A percentile compares a stretch with the other conserved stretches of the same genome.
Evolutionary conservation across 2,113 vertebrate genomes (phyloP).

Genomic region (Xiphias gladius): DNA sequence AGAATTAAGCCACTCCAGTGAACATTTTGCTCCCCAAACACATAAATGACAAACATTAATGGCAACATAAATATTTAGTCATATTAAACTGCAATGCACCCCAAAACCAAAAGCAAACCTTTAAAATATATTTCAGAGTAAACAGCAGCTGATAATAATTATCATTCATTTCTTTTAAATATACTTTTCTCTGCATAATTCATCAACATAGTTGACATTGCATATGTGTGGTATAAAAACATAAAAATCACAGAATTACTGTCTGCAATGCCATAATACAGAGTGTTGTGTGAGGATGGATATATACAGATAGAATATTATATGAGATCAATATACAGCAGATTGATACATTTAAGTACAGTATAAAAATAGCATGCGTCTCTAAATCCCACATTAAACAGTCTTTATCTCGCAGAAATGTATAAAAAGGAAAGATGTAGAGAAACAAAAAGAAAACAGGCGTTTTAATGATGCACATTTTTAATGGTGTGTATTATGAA

Average conservation of each 20-base stretch:
- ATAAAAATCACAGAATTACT: slow-evolving; percentile 68
- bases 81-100: slow-evolving; percentile 28
- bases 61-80: slow-evolving; percentile 40
- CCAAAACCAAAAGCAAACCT: slow-evolving; percentile 49
- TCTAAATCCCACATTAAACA: slow-evolving; percentile 59
- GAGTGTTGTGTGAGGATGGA: slow-evolving; percentile 25
- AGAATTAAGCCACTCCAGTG: slow-evolving; percentile 33
- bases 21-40: slow-evolving; percentile 9
- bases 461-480: slow-evolving; percentile 5
- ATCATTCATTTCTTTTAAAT: slow-evolving; percentile 60
- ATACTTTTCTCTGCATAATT: slow-evolving; percentile 45
- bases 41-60: slow-evolving; percentile 20
- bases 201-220: slow-evolving; percentile 56
- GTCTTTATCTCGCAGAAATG: slow-evolving; percentile 49
- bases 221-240: slow-evolving; percentile 75
- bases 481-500: slow-evolving; percentile 12
- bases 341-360: slow-evolving; percentile 12
- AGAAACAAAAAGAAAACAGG: not conserved
- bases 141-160: slow-evolving; percentile 49
- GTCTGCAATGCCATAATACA: slow-evolving; percentile 49
- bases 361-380: slow-evolving; percentile 81
- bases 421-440: slow-evolving; percentile 19
- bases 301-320: slow-evolving; percentile 48
- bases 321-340: slow-evolving; percentile 57
- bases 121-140: slow-evolving; percentile 22